A percentile compares a stretch with the other conserved stretches of the same genome.
phyloP scores from a whole-genome alignment of 2,888 invertebrate genomes.

The Brachyopa scutellaris region DNA sequence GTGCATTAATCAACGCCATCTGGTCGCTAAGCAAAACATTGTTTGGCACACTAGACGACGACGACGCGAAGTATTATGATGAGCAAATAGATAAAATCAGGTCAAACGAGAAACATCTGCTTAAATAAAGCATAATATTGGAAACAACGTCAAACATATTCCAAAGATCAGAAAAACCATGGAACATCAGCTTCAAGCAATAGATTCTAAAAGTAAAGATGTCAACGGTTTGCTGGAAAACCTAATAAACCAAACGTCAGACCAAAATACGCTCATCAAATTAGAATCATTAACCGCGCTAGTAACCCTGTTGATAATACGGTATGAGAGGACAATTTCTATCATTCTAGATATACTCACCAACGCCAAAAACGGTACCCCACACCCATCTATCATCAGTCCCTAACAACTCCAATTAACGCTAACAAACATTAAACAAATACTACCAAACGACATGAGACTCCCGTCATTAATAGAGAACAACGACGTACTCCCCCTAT shows the following conservation, averaged over 20 bases:
- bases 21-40: too few relatives aligned
- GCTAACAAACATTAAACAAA: conserved; percentile 1
- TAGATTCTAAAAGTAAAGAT: background rate
- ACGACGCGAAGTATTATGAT: too few relatives aligned
- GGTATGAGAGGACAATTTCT: too few relatives aligned
- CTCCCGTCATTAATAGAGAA: background rate
- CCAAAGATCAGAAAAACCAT: background rate
- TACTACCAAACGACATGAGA: background rate
- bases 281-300: background rate
- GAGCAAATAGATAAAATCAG: too few relatives aligned
- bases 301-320: background rate
- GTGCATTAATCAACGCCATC: too few relatives aligned
- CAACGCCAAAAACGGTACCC: background rate
- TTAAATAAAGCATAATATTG: too few relatives aligned
- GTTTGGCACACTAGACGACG: too few relatives aligned
- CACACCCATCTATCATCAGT: background rate
- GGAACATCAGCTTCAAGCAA: background rate
- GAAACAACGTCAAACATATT: background rate
- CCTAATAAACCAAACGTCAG: too few relatives aligned
- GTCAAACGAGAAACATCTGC: too few relatives aligned
- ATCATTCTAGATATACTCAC: background rate
- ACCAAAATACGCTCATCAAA: too few relatives aligned
- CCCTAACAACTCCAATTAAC: background rate
- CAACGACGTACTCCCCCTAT: background rate
- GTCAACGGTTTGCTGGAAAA: too few relatives aligned